Evolutionary conservation across 2,113 vertebrate genomes (phyloP), one percentile per base, ranked within the genome.

Genomic region (Halcyon senegalensis): DNA sequence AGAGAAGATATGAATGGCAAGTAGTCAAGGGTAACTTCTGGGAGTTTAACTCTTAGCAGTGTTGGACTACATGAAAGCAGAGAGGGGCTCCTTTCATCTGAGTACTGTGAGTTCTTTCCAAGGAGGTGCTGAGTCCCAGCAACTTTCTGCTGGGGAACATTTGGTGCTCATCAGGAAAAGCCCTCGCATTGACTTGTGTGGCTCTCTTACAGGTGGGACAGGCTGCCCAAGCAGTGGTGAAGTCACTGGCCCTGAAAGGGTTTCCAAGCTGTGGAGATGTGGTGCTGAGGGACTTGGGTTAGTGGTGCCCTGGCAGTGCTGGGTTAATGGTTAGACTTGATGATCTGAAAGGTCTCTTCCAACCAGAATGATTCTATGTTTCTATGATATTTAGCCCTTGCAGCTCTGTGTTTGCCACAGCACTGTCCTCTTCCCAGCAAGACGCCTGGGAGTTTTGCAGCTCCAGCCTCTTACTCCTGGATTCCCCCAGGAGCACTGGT

Each of bases 401-500:
- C 43, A 70, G 17, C 41, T 67, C 39, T 4, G 20, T 60, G 18
- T 60, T 79, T 85, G 7, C 31, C 31, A 19, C 24, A 50, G 27
- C 1, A 3, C 33, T 74, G n/a, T 23, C 39, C 28, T 67, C 37
- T 87, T 86, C 50, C 64, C 37, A 78, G 4, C 18, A 50, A 8
- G 44, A 73, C 4, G 10, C 28, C n/a, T 46, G 39, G 5, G 3
- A 58, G 7, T 19, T 60, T 51, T 82, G 37, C 84, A 55, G 18
- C 20, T 83, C 30, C 39, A 64, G 19, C 11, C 16, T 75, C 12
- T 3, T 19, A 1, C 27, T 66, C 63, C 63, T 30, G 35, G 13
- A 19, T 79, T 92, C 75, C 55, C 44, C n/a, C 0, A 0, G 44
- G 33, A 62, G 9, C 2, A 3, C 0, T 50, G 48, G 0, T 1